These are phyloP conservation scores for Amphipyra tragopoginis DNA, from an alignment of 2,888 invertebrate genomes.

Conservation along the genomic window DNA sequence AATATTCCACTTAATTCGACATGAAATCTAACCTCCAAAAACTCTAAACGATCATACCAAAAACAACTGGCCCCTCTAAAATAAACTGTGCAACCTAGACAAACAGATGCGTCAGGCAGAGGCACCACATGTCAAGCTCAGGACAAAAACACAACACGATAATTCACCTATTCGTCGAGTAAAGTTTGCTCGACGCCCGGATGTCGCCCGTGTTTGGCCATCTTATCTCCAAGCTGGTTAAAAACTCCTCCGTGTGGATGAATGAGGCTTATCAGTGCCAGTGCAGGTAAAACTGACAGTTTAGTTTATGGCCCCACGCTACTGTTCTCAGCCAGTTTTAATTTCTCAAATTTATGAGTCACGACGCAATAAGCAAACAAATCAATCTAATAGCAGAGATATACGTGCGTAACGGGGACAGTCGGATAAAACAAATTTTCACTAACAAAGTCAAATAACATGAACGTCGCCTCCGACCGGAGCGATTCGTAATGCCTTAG, in stretches of 20 bases:
- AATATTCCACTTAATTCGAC: conserved; percentile 26
- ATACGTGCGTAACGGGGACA: conserved; percentile 64
- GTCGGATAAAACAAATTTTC: conserved; percentile 74
- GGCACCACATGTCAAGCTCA: conserved; percentile 66
- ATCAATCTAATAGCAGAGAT: conserved; percentile 48
- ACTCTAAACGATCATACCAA: conserved; percentile 4
- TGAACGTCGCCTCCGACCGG: conserved; percentile 76
- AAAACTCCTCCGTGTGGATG: conserved; percentile 65
- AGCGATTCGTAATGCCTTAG: conserved; percentile 89
- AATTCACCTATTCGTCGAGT: conserved; percentile 56
- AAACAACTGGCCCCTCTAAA: conserved; percentile 36
- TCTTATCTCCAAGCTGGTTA: conserved; percentile 76
- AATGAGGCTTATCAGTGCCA: conserved; percentile 79
- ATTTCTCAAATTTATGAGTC: conserved; percentile 58
- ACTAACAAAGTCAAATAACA: conserved; percentile 79
- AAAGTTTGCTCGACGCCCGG: conserved; percentile 79
- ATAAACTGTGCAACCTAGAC: conserved; percentile 41
- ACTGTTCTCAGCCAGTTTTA: conserved; percentile 69
- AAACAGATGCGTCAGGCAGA: conserved; percentile 65
- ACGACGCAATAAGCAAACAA: conserved; percentile 46
- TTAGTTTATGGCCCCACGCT: conserved; percentile 77
- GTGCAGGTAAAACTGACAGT: conserved; percentile 74
- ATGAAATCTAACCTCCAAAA: conserved; percentile 10
- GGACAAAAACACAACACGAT: conserved; percentile 63
- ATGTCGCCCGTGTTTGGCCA: conserved; percentile 78